Base-by-base conservation (phyloP, 1,140 invertebrate genomes). In the Trichonephila clavata region DNA sequence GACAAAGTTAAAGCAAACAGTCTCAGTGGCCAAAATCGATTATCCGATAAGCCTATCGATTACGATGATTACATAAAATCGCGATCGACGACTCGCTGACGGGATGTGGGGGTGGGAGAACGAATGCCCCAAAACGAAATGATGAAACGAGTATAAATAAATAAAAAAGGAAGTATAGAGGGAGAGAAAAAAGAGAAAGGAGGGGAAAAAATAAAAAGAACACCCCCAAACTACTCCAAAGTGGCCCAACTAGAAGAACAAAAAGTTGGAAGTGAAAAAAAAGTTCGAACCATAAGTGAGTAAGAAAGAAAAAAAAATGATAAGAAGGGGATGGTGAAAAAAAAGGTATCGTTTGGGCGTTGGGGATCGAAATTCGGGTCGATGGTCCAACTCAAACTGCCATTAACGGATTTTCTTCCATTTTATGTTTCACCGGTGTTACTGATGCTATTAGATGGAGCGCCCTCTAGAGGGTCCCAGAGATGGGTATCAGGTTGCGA, bases 11-110 rank as follows among this genome's bases (percentile, higher is more conserved):
- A 84, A 84, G 81, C 81, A 50, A 84, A 84, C 71, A 77, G 71
- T 77, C 21, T n/a, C 43, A 27, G 59, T n/a, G 57, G 63, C 61
- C 60, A n/a, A 21, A 77, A 90, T 90, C 88, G 88, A 90, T 90
- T 90, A 80, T 80, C 88, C 88, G 88, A 90, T 90, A 90, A 90
- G 43, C 88, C 27, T 90, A 90, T 90, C 88, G 88, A 90, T 90
- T 90, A 90, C 88, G 39, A 80, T 90, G 88, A 90, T 90, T 90
- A 90, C 88, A 90, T 90, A 90, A 90, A 90, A 90, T 90, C 88
- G 88, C 65, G n/a, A 80, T 90, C 68, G 88, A 90, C 88, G 88
- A 90, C 63, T 43, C 88, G 63, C 86, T 88, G 88, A 90, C 88
- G 68, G 68, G 24, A 18, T 59, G 59, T 1, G 21, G 32, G 32